phyloP scores from a whole-genome alignment of 2,113 vertebrate genomes.

The Mormyrus lacerda region DNA sequence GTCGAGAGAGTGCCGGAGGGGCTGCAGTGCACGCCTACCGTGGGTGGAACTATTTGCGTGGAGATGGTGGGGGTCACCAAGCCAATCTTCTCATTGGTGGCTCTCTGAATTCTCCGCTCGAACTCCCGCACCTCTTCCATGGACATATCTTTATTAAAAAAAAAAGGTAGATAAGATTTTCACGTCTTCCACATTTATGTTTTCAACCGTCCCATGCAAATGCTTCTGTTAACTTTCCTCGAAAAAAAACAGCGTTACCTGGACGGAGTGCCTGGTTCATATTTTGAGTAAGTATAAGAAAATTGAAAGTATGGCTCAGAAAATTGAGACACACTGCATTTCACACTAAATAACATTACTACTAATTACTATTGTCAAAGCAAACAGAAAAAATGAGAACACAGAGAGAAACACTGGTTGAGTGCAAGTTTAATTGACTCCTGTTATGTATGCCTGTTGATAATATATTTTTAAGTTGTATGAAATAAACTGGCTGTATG shows the following conservation, averaged over 20 bases:
- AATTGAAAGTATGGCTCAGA: neutral
- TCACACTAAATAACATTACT: neutral
- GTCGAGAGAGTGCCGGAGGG: slow-evolving; percentile 53
- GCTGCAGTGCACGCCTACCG: slow-evolving; percentile 38
- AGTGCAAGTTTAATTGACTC: neutral
- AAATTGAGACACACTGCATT: neutral
- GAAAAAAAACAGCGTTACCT: neutral
- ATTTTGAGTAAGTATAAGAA: neutral
- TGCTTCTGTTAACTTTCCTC: neutral
- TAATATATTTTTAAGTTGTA: neutral
- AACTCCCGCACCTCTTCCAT: slow-evolving; percentile 62
- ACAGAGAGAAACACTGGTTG: neutral
- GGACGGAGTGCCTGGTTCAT: neutral
- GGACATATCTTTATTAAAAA: slow-evolving; percentile 50
- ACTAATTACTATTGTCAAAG: neutral
- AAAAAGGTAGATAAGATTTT: neutral
- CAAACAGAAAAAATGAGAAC: neutral
- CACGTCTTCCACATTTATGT: neutral
- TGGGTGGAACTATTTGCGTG: slow-evolving; percentile 43
- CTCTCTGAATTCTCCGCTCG: slow-evolving; percentile 58
- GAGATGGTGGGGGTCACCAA: slow-evolving; percentile 50
- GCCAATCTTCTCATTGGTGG: slow-evolving; percentile 62
- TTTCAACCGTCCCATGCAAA: neutral
- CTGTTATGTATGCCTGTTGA: neutral
- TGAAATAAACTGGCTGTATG: neutral